Conservation (phyloP, 2,113 vertebrate species). For the Macquaria australasica region DNA sequence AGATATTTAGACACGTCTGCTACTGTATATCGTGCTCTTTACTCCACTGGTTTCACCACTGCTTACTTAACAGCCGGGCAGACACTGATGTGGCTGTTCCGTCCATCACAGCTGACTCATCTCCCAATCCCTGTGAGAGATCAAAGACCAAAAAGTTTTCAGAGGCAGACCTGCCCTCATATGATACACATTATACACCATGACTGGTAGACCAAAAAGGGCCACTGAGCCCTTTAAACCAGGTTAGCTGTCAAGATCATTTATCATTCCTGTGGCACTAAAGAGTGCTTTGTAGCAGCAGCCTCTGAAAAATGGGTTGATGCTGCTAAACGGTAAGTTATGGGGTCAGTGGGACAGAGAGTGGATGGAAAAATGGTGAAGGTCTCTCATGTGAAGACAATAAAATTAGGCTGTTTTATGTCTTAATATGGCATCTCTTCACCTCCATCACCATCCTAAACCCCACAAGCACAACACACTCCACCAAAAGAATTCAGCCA, state of each 20-base stretch:
- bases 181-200: slow-evolving; percentile 79
- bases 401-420: not conserved
- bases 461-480: not conserved
- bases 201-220: slow-evolving; percentile 70
- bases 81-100: slow-evolving; percentile 53
- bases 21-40: not conserved
- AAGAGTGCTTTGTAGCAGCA: slow-evolving; percentile 52
- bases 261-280: slow-evolving; percentile 66
- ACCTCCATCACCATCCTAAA: slow-evolving; percentile 27
- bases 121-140: slow-evolving; percentile 70
- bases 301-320: slow-evolving; percentile 49
- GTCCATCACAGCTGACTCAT: slow-evolving; percentile 59
- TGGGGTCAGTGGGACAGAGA: slow-evolving; percentile 50
- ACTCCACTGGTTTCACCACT: slow-evolving; percentile 17
- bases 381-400: not conserved
- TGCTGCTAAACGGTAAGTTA: slow-evolving; percentile 54
- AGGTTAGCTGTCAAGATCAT: slow-evolving; percentile 74
- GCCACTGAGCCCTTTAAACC: slow-evolving; percentile 64
- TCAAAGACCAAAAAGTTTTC: slow-evolving; percentile 69
- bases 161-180: slow-evolving; percentile 65
- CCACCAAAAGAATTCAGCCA: not conserved
- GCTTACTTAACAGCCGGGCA: slow-evolving; percentile 32
- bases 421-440: not conserved
- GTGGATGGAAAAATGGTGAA: slow-evolving; percentile 8
- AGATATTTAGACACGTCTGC: slow-evolving; percentile 7